Conservation (phyloP, 2,888 invertebrate genomes). For the Xestia xanthographa region DNA sequence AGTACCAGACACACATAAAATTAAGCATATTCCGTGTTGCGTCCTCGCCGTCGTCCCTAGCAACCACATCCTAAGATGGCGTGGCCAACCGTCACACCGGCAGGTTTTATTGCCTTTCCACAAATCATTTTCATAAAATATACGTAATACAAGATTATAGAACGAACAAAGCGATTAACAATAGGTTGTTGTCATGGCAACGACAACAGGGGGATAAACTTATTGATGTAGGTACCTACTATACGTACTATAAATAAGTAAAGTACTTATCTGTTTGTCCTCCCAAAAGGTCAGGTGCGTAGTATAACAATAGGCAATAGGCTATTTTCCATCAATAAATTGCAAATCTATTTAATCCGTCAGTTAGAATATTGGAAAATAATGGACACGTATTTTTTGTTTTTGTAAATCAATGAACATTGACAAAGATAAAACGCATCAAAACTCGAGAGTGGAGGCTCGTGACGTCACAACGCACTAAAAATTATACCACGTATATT, state of each 20-base stretch:
- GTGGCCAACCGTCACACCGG: slow-evolving; percentile 1
- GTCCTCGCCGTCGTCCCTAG: slow-evolving; percentile 31
- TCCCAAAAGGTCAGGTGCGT: background rate
- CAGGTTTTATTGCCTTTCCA: slow-evolving; percentile 3
- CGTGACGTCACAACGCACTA: too few relatives aligned
- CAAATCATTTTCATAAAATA: slow-evolving; percentile 12
- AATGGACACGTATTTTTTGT: too few relatives aligned
- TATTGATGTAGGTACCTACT: background rate
- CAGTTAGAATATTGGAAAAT: too few relatives aligned
- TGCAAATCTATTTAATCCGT: too few relatives aligned
- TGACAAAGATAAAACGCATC: too few relatives aligned
- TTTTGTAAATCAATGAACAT: too few relatives aligned
- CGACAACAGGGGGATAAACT: background rate
- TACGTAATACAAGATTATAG: slow-evolving; percentile 10
- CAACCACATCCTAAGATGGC: slow-evolving; percentile 37
- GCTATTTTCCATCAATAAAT: too few relatives aligned
- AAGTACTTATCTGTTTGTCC: background rate
- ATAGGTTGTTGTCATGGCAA: slow-evolving; percentile 1
- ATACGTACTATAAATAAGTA: too few relatives aligned
- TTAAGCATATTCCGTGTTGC: slow-evolving; percentile 32
- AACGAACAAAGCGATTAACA: slow-evolving; percentile 3
- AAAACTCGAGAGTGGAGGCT: too few relatives aligned
- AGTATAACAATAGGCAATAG: too few relatives aligned
- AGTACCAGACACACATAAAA: slow-evolving; percentile 31
- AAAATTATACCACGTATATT: too few relatives aligned